phyloP scores from a whole-genome alignment of 2,113 vertebrate species.

The Solea senegalensis region DNA sequence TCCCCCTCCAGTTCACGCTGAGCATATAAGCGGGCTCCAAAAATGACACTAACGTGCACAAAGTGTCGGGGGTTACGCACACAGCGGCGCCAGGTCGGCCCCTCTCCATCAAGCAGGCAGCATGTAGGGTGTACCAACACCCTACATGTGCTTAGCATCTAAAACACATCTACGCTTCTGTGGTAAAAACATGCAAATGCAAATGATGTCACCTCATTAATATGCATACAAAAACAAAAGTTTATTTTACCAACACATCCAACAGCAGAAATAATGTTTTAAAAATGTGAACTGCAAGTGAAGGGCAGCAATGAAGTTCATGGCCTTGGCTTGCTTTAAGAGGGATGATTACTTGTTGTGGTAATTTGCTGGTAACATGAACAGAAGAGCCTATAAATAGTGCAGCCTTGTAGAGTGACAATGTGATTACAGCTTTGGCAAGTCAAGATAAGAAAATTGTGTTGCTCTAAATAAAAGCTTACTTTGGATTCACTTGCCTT shows the following conservation, averaged over 20 bases:
- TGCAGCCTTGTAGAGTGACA: slow-evolving; percentile 63
- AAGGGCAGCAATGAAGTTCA: slow-evolving; percentile 60
- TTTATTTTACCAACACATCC: slow-evolving; percentile 12
- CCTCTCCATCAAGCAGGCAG: too few relatives aligned
- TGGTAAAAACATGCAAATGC: slow-evolving; percentile 35
- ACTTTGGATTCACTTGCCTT: slow-evolving; percentile 64
- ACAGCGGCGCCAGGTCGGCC: too few relatives aligned
- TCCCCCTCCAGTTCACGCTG: too few relatives aligned
- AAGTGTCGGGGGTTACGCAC: too few relatives aligned
- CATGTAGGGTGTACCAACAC: slow-evolving; percentile 10
- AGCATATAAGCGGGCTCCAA: too few relatives aligned
- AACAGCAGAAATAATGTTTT: slow-evolving; percentile 5
- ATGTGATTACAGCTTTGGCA: slow-evolving; percentile 74
- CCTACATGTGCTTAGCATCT: slow-evolving; percentile 44
- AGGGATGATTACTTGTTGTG: slow-evolving; percentile 59
- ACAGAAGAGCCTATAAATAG: slow-evolving; percentile 65
- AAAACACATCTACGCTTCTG: slow-evolving; percentile 21
- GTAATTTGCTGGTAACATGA: slow-evolving; percentile 68
- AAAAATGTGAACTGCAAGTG: slow-evolving; percentile 14
- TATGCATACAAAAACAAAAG: too few relatives aligned
- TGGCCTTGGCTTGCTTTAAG: slow-evolving; percentile 45
- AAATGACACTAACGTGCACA: too few relatives aligned
- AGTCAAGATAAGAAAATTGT: slow-evolving; percentile 71
- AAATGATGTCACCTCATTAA: too few relatives aligned
- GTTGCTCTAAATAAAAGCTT: slow-evolving; percentile 69